Evolutionary conservation across 2,888 invertebrate genomes (phyloP), one percentile per base, ranked within the genome.

Genomic region (Drosophila tripunctata): DNA sequence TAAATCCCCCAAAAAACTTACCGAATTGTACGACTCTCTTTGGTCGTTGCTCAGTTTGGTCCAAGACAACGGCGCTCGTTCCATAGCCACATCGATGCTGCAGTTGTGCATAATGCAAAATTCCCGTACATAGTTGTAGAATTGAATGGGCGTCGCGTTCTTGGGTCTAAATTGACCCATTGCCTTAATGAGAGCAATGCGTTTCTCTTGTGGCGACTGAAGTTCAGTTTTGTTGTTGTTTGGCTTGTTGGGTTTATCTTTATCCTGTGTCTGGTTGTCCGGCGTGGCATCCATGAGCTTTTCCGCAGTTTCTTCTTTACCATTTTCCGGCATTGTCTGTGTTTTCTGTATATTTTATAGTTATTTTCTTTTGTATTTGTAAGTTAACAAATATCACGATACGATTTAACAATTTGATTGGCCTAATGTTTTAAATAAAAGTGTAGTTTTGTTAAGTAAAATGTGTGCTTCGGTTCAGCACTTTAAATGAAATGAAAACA

Each of bases 101-200:
- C 83, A 83, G 6, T 82, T 80, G 63, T 85, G 72, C 43, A 83
- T 72, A 0, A 84, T 83, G 64, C 83, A 83, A 5, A 67, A 67
- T 24, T 83, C 83, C 0, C 83, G 24, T 4, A 83, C 78, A 30
- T 54, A 83, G 22, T 85, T 83, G 15, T 85, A 83, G 22, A 78
- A 83, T 50, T 83, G 83, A 4, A 72, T 40, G 19, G 82, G 70
- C 45, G 35, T 80, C 24, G 82, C 76, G 14, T 54, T 54, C 6
- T 44, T 40, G 0, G 77, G 76, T 4, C 65, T 22, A 5, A 66
- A 77, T 0, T 30, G 47, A 0, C 48, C 54, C 60, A 77, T 61
- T 4, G 71, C 51, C 0, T 21, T 31, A 2, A 76, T 71, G 0
- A 77, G 74, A 0, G 27, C 57, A 3, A 44, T 5, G n/a, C 66